Evolutionary conservation across 2,888 invertebrate species (phyloP).

Genomic region (Rhingia rostrata): DNA sequence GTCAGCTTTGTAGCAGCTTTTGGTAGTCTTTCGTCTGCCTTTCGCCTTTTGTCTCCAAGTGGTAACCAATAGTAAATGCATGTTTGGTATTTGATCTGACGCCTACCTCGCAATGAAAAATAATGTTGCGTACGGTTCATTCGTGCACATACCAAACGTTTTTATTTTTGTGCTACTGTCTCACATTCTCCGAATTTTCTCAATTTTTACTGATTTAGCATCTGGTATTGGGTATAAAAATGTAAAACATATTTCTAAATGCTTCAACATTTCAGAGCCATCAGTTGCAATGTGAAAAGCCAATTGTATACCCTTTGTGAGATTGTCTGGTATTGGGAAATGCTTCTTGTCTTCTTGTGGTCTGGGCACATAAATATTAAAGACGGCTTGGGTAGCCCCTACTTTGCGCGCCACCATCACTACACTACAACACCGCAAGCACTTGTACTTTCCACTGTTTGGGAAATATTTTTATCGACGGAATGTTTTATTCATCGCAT

Average conservation of each 20-base stretch:
- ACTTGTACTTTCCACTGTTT: slow-evolving; percentile 60
- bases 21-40: too few species aligned
- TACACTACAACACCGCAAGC: slow-evolving; percentile 43
- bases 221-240: slow-evolving; percentile 35
- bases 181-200: too few species aligned
- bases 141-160: too few species aligned
- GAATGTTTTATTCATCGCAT: slow-evolving; percentile 72
- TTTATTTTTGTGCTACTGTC: too few species aligned
- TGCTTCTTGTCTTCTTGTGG: slow-evolving; percentile 30
- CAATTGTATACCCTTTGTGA: slow-evolving; percentile 56
- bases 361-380: slow-evolving; percentile 62
- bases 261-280: slow-evolving; percentile 39
- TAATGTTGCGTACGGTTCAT: too few species aligned
- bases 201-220: slow-evolving; percentile 36
- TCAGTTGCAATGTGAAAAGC: slow-evolving; percentile 41
- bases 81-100: too few species aligned
- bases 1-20: too few species aligned
- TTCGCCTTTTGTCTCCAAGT: too few species aligned
- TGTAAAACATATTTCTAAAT: slow-evolving; percentile 29
- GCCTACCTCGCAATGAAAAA: too few species aligned
- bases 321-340: slow-evolving; percentile 5
- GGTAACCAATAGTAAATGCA: too few species aligned
- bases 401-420: slow-evolving; percentile 34
- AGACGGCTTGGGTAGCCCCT: slow-evolving; percentile 45
- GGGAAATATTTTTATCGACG: slow-evolving; percentile 65